Base-by-base conservation (phyloP, 2,888 invertebrate species). In the Plagodis pulveraria region DNA sequence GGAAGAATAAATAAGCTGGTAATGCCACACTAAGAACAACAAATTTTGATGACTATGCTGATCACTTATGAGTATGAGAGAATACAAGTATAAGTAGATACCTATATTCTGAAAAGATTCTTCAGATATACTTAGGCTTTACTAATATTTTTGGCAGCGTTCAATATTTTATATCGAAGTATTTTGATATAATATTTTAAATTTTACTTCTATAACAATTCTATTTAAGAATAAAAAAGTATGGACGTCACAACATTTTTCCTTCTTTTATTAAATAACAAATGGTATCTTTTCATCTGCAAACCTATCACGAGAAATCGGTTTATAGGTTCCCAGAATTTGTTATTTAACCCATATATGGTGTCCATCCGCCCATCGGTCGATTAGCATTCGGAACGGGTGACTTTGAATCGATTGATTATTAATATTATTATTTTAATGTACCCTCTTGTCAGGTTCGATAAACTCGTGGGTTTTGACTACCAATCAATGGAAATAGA, bases 281-380 rank as follows among this genome's bases (percentile, higher is more conserved):
- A 35, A 43, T 2, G 33, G 5, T 22, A 32, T 9, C 10, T 42
- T 11, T 12, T 12, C 12, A 12, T 6, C 38, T 8, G 9, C 34
- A 45, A 33, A 34, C 9, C 10, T 5, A 8, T 5, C 58, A 58
- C 53, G 57, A 53, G 61, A 68, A 64, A 62, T 62, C 58, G 63
- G 61, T 65, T 65, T 68, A 54, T 56, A 62, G 45, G 60, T 78
- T 77, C 73, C 59, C 56, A 73, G 77, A 74, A 77, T 72, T 73
- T 56, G 71, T 64, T 65, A 55, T 63, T 63, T 71, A 69, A 72
- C 76, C 75, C 67, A 54, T 60, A 51, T 64, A 67, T 50, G 68
- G 69, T 47, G 66, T 74, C 71, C 76, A 77, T 78, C 76, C 78
- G 77, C 63, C 63, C 68, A 66, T 58, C 56, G 58, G 43, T 46